Base-by-base conservation (phyloP, 2,888 invertebrate genomes). In the Hyposoter didymator region DNA sequence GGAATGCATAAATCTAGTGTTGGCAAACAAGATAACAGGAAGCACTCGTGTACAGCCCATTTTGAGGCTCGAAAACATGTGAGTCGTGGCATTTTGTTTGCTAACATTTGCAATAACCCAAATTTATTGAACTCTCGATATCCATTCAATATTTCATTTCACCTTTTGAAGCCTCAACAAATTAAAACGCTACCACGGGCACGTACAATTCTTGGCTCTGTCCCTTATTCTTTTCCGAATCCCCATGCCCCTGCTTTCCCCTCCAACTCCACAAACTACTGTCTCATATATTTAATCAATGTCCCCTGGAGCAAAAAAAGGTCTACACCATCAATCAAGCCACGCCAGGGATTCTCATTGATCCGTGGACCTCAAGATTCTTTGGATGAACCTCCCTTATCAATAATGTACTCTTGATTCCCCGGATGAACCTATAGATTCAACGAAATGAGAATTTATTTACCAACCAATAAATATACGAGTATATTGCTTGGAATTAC, bases 221-320 rank as follows among this genome's bases (percentile, higher is more conserved):
- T 49, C 5, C 10, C 49, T 72, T 52, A 19, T 52, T 35, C 17
- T 19, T 14, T 22, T 62, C 17, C 2, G 19, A 32, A 47, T 32
- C 14, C 32, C 19, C 6, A 62, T 14, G 4, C 17, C 62, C 14
- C 14, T 32, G 7, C 12, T 17, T 32, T 62, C 32, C 39, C 39
- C 39, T n/a, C n/a, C 39, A 39, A 10, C 1, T 12, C 14, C 59
- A 59, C 14, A 8, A 59, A 28, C 28, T 52, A 59, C 59, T 28
- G 28, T 69, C 47, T 22, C 22, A 64, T 32, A 64, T 64, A 75
- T 75, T 75, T 35, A 75, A 75, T 75, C 75, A 64, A 45, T 35
- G 64, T 75, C 8, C 39, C 39, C 75, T 28, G 45, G 28, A 55
- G 19, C n/a, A 22, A 22, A 45, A 10, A 32, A 75, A 64, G 64